These are phyloP conservation scores for Lichenostomus cassidix DNA, from an alignment of 2,113 vertebrate genomes.

Conservation along the genomic window DNA sequence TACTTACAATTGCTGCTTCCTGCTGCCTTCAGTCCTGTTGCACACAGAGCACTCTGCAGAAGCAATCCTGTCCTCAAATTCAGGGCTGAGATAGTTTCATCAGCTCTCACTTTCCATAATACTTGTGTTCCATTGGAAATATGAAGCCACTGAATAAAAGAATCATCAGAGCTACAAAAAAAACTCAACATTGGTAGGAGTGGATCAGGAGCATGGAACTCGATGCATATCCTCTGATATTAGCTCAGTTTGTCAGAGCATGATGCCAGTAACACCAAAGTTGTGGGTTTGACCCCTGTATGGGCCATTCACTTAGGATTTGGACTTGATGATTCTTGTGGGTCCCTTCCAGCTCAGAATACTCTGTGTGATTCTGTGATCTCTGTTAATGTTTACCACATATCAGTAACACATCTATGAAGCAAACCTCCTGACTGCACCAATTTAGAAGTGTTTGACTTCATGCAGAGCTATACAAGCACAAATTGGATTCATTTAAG, in stretches of 20 bases:
- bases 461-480: not conserved
- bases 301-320: not conserved
- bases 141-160: not conserved
- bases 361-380: not conserved
- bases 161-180: not conserved
- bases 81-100: not conserved
- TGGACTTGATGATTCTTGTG: not conserved
- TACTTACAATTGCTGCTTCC: not conserved
- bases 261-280: not conserved
- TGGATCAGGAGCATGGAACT: not conserved
- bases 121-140: not conserved
- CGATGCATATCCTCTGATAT: not conserved
- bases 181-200: not conserved
- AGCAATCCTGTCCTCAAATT: not conserved
- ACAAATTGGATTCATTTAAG: not conserved
- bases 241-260: not conserved
- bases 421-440: fast-evolving
- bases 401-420: not conserved
- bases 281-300: not conserved
- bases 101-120: not conserved
- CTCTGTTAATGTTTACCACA: not conserved
- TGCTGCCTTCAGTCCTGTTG: not conserved
- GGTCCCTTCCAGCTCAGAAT: not conserved
- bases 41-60: not conserved
- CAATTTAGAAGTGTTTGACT: not conserved